A percentile compares a stretch with the other conserved stretches of the same genome.
Evolutionary conservation across 2,113 vertebrate genomes (phyloP).

Genomic region (Malurus cyaneus): DNA sequence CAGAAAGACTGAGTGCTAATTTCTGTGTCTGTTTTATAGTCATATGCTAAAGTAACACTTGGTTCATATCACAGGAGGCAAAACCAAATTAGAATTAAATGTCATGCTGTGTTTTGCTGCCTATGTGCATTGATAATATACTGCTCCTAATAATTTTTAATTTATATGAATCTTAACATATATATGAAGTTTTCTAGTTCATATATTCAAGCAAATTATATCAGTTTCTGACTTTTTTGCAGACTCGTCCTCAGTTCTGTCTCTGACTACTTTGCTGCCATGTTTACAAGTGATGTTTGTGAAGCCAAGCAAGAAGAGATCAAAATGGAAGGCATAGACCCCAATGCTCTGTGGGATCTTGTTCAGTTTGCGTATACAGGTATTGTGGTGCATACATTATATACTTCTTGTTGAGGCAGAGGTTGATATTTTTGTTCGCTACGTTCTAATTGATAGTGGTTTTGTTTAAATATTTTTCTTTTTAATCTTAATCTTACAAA

Average conservation of each 20-base stretch:
- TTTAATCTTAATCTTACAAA: background rate
- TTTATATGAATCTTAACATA: background rate
- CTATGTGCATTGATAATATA: background rate
- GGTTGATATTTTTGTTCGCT: background rate
- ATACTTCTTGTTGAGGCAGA: background rate
- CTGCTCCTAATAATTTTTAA: background rate
- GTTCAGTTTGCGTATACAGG: conserved; percentile 85
- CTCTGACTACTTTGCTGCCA: conserved; percentile 83
- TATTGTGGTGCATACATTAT: conserved; percentile 18
- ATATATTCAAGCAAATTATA: background rate
- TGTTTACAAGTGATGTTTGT: conserved; percentile 85
- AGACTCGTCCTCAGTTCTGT: conserved; percentile 84
- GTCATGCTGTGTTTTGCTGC: background rate
- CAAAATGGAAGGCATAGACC: conserved; percentile 85
- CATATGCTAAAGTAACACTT: background rate
- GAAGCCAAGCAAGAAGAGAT: conserved; percentile 85
- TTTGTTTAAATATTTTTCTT: background rate
- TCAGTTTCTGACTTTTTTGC: conserved; percentile 1
- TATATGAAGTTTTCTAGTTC: background rate
- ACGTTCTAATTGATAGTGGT: background rate
- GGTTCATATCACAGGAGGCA: background rate
- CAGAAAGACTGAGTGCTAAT: background rate
- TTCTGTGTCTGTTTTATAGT: background rate
- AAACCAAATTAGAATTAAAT: background rate
- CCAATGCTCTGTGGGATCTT: conserved; percentile 81